These are phyloP conservation scores for Dasypus novemcinctus DNA, from an alignment of 2,113 vertebrate genomes.

Conservation along the genomic window DNA sequence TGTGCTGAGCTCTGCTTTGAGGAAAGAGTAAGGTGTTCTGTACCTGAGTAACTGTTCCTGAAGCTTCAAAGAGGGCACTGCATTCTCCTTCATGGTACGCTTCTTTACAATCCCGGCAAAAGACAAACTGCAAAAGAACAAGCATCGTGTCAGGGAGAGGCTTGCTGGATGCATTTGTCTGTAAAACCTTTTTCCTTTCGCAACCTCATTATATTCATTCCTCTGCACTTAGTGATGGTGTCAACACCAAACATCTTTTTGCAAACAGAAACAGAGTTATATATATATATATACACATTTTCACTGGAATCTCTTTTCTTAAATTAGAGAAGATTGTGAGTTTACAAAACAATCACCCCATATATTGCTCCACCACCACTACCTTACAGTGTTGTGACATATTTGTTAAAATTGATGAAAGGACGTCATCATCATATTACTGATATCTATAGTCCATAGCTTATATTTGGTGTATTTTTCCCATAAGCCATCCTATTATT, in stretches of 20 bases:
- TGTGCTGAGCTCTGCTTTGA: neutral
- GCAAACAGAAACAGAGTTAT: neutral
- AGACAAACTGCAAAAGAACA: constrained; percentile 84
- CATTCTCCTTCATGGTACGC: constrained; percentile 87
- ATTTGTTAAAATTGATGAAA: too few species aligned
- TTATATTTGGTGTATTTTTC: too few species aligned
- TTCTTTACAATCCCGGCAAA: constrained; percentile 91
- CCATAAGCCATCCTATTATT: too few species aligned
- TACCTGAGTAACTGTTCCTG: constrained; percentile 73
- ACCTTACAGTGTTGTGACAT: too few species aligned
- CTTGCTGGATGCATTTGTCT: fast-evolving
- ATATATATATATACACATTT: too few species aligned
- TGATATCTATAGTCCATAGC: too few species aligned
- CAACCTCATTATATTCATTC: neutral
- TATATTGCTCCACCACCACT: too few species aligned
- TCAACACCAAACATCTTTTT: neutral
- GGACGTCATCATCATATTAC: too few species aligned
- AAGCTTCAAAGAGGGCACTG: neutral
- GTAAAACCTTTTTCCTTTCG: fast-evolving
- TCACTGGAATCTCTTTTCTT: too few species aligned
- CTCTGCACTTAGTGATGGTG: neutral
- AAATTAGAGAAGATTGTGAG: too few species aligned
- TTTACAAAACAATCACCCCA: too few species aligned
- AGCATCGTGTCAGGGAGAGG: neutral
- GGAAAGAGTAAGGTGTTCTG: neutral